Conservation (phyloP, 2,797 vertebrate genomes). For the Sebastes alutus region DNA sequence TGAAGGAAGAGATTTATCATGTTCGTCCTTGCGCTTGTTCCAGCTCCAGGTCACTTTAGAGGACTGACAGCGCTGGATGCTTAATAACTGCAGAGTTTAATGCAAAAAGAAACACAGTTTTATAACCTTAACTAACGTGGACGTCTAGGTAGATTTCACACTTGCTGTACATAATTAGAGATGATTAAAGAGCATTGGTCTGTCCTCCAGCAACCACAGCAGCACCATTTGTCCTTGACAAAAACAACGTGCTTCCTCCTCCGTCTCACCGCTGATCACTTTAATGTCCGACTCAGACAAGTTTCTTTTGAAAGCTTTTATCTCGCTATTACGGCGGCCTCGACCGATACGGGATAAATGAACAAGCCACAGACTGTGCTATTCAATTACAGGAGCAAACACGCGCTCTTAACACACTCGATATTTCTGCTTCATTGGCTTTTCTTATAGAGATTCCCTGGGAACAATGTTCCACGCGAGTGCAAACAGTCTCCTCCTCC, state of each 20-base stretch:
- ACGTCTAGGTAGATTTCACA: neutral
- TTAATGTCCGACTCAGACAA: slow-evolving; percentile 10
- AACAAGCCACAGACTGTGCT: slow-evolving; percentile 22
- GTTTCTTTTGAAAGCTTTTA: slow-evolving; percentile 34
- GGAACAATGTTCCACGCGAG: slow-evolving; percentile 46
- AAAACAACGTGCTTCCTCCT: neutral
- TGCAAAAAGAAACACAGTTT: neutral
- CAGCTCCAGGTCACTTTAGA: neutral
- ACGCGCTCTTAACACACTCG: slow-evolving; percentile 40
- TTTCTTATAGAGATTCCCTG: slow-evolving; percentile 34
- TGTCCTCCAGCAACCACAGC: neutral
- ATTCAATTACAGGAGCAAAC: slow-evolving; percentile 52
- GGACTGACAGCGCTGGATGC: neutral
- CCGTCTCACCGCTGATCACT: neutral
- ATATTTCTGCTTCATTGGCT: slow-evolving; percentile 43
- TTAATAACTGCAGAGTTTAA: neutral
- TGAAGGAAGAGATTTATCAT: neutral
- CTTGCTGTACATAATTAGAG: neutral
- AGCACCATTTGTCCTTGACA: slow-evolving; percentile 2
- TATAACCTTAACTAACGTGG: neutral
- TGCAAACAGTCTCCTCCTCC: slow-evolving; percentile 34
- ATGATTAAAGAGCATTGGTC: neutral
- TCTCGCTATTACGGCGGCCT: neutral
- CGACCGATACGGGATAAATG: slow-evolving; percentile 18
- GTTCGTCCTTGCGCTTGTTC: neutral